phyloP scores from a whole-genome alignment of 2,888 invertebrate genomes.

The Drosophila fungiperda region DNA sequence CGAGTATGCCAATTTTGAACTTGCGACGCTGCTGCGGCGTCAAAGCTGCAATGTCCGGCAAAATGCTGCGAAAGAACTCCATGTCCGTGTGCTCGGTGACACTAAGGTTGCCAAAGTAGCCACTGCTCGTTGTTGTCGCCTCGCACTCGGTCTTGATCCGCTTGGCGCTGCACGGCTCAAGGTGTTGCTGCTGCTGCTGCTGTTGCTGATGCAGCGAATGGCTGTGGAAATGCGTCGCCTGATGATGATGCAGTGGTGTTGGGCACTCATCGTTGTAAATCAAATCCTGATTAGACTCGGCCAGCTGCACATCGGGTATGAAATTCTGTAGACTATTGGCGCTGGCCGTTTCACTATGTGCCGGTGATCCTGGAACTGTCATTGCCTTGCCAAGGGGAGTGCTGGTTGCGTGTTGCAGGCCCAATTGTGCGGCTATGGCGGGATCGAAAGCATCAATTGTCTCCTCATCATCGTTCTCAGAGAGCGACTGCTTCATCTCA shows the following conservation, averaged over 20 bases:
- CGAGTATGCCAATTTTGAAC: conserved; percentile 86
- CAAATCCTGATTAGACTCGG: conserved; percentile 69
- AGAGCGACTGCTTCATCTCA: conserved; percentile 82
- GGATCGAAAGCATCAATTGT: conserved; percentile 83
- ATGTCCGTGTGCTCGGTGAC: conserved; percentile 80
- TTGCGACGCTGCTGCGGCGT: conserved; percentile 86
- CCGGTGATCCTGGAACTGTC: conserved; percentile 62
- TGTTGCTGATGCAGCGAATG: conserved; percentile 55
- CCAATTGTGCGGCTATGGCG: conserved; percentile 67
- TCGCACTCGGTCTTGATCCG: conserved; percentile 83
- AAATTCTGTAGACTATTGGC: conserved; percentile 83
- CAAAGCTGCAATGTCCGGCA: conserved; percentile 86
- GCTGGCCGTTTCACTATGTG: conserved; percentile 82
- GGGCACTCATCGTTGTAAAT: conserved; percentile 57
- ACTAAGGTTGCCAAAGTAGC: conserved; percentile 59
- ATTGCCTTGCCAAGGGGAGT: conserved; percentile 22
- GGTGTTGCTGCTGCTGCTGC: conserved; percentile 42
- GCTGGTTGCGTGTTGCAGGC: conserved; percentile 35
- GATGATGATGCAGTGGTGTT: conserved; percentile 61
- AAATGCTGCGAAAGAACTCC: conserved; percentile 86
- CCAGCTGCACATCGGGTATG: conserved; percentile 81
- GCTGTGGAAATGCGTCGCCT: conserved; percentile 47
- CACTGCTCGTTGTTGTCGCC: conserved; percentile 64
- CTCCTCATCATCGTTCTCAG: conserved; percentile 84
- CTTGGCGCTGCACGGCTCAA: conserved; percentile 61